Conservation (phyloP, 2,797 vertebrate species). For the Pygocentrus nattereri region DNA sequence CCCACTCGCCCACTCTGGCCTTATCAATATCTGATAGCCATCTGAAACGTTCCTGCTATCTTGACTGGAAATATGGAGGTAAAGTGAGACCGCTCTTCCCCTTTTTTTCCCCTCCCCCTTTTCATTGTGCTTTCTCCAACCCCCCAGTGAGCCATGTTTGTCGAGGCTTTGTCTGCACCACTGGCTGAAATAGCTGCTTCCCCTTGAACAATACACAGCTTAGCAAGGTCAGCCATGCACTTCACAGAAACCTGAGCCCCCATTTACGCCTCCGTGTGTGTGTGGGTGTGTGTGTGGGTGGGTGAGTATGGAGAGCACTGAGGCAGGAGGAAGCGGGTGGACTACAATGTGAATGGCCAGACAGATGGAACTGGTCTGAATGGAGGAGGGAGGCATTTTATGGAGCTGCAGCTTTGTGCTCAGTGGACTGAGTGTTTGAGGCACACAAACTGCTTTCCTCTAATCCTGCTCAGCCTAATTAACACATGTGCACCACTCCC, state of each 20-base stretch:
- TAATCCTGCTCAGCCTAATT: slow-evolving; percentile 32
- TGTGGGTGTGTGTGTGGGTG: slow-evolving; percentile 38
- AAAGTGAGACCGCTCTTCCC: slow-evolving; percentile 45
- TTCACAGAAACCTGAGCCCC: slow-evolving; percentile 47
- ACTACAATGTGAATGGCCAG: slow-evolving; percentile 38
- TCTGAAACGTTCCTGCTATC: slow-evolving; percentile 37
- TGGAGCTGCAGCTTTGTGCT: slow-evolving; percentile 34
- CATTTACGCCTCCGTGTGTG: slow-evolving; percentile 38
- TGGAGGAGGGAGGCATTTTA: slow-evolving; percentile 23
- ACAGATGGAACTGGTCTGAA: slow-evolving; percentile 41
- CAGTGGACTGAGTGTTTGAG: slow-evolving; percentile 36
- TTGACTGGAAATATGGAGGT: slow-evolving; percentile 38
- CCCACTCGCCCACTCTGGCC: slow-evolving; percentile 6
- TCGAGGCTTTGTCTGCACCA: slow-evolving; percentile 37
- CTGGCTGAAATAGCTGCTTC: slow-evolving; percentile 52
- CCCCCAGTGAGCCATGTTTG: slow-evolving; percentile 15
- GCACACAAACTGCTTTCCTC: slow-evolving; percentile 25
- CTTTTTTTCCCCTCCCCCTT: slow-evolving; percentile 8
- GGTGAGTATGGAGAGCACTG: not conserved
- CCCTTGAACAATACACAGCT: slow-evolving; percentile 58
- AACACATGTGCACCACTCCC: not conserved
- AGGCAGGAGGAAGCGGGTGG: slow-evolving; percentile 23
- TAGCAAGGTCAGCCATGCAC: slow-evolving; percentile 58
- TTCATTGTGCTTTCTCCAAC: slow-evolving; percentile 30
- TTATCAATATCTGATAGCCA: slow-evolving; percentile 42